A percentile compares a stretch with the other conserved stretches of the same genome.
Evolutionary conservation across 2,888 invertebrate genomes (phyloP).

Genomic region (Drosophila neonasuta): DNA sequence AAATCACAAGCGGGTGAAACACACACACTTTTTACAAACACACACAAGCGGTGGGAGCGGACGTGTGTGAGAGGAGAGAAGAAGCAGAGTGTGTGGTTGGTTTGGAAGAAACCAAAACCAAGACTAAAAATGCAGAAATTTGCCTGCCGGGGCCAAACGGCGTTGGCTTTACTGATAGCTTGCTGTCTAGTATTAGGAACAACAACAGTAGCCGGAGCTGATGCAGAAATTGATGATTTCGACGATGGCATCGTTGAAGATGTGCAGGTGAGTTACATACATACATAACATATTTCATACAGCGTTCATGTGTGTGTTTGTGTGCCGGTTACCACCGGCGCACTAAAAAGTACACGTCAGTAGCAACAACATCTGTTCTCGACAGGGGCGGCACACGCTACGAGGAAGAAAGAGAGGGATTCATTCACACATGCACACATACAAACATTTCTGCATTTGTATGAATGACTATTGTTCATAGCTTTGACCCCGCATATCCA

Average conservation of each 20-base stretch:
- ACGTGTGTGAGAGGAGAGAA: slow-evolving; percentile 9
- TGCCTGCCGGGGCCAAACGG: slow-evolving; percentile 45
- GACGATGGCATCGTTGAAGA: slow-evolving; percentile 78
- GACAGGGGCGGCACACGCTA: not conserved
- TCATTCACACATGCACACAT: slow-evolving; percentile 1
- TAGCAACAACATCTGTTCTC: slow-evolving; percentile 46
- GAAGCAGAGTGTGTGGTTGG: slow-evolving; percentile 17
- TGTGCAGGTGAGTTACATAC: slow-evolving; percentile 67
- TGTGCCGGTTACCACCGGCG: slow-evolving; percentile 40
- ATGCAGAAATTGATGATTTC: slow-evolving; percentile 66
- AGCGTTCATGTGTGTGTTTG: slow-evolving; percentile 2
- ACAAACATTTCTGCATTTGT: not conserved
- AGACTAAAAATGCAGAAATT: slow-evolving; percentile 61
- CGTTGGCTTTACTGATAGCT: slow-evolving; percentile 55
- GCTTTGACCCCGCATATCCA: slow-evolving; percentile 21
- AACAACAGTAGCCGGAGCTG: slow-evolving; percentile 27
- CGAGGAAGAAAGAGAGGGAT: slow-evolving; percentile 23
- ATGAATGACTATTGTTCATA: slow-evolving; percentile 35
- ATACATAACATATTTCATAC: not conserved
- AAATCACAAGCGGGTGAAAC: slow-evolving; percentile 28
- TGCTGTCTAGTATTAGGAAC: slow-evolving; percentile 41
- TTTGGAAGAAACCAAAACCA: slow-evolving; percentile 39
- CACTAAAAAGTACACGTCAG: slow-evolving; percentile 77
- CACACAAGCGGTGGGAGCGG: slow-evolving; percentile 13
- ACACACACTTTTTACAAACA: slow-evolving; percentile 24